Percentiles rank a stretch among this genome's conserved stretches.
Evolutionary conservation across 2,888 invertebrate species (phyloP).

Genomic region (Polydesmus complanatus): DNA sequence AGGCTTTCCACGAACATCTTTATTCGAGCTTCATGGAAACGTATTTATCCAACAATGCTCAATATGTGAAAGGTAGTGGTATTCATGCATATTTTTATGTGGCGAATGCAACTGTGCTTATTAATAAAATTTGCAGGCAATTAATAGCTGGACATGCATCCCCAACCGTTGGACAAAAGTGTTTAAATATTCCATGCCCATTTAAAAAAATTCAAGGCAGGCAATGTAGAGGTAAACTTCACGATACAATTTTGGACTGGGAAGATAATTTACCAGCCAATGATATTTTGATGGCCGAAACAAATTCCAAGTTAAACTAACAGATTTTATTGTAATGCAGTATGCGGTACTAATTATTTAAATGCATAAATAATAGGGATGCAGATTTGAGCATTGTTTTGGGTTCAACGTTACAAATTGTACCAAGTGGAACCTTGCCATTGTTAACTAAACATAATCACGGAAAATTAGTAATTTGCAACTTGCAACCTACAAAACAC

Average conservation of each 20-base stretch:
- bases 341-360: neutral
- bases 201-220: slow-evolving; percentile 45
- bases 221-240: slow-evolving; percentile 70
- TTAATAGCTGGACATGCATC: slow-evolving; percentile 39
- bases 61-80: slow-evolving; percentile 58
- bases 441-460: slow-evolving; percentile 66
- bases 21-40: slow-evolving; percentile 94
- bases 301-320: slow-evolving; percentile 76
- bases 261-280: slow-evolving; percentile 80
- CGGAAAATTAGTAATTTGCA: slow-evolving; percentile 82
- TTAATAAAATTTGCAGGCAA: neutral
- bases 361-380: slow-evolving; percentile 45
- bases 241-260: slow-evolving; percentile 94
- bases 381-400: slow-evolving; percentile 87
- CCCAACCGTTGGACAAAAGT: slow-evolving; percentile 63
- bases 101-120: neutral
- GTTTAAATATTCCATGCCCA: slow-evolving; percentile 50
- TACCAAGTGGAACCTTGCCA: slow-evolving; percentile 91
- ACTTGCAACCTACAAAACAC: slow-evolving; percentile 95
- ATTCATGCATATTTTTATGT: slow-evolving; percentile 43
- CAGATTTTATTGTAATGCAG: too few relatives aligned
- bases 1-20: slow-evolving; percentile 59
- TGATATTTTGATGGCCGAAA: slow-evolving; percentile 67
- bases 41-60: slow-evolving; percentile 93
- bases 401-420: slow-evolving; percentile 94